Evolutionary conservation across 2,888 invertebrate genomes (phyloP).

Genomic region (Drosophila longiperda): DNA sequence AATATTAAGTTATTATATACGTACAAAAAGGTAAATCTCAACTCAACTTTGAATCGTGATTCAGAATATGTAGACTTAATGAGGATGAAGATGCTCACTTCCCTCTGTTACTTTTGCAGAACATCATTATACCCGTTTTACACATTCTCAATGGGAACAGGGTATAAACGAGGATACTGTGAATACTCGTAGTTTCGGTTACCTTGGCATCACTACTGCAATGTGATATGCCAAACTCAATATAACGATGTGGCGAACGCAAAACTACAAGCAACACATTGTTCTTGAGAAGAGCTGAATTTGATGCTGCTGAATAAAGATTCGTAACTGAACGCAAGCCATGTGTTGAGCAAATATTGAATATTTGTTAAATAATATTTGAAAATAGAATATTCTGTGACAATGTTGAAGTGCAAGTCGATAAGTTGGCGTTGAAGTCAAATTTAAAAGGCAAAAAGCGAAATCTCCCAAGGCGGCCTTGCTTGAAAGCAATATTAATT

Average conservation of each 20-base stretch:
- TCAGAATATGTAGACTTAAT: background rate
- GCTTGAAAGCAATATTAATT: background rate
- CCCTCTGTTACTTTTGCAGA: background rate
- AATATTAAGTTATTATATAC: background rate
- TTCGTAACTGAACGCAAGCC: background rate
- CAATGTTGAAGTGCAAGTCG: background rate
- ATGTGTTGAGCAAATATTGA: background rate
- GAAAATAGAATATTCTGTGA: background rate
- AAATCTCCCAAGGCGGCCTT: background rate
- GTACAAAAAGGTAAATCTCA: background rate
- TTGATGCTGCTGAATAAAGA: background rate
- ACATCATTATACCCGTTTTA: background rate
- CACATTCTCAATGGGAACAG: no score
- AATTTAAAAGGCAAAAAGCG: background rate
- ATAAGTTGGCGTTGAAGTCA: background rate
- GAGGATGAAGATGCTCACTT: background rate
- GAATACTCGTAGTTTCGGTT: slow-evolving; percentile 1
- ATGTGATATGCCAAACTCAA: slow-evolving; percentile 19
- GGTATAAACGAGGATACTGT: background rate
- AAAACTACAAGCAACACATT: slow-evolving; percentile 7
- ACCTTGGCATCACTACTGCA: slow-evolving; percentile 6
- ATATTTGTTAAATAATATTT: background rate
- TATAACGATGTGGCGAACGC: slow-evolving; percentile 5
- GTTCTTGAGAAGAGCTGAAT: slow-evolving; percentile 6
- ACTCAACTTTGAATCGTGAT: background rate